Evolutionary conservation across 2,888 invertebrate species (phyloP).

Genomic region (Limenitis camilla): DNA sequence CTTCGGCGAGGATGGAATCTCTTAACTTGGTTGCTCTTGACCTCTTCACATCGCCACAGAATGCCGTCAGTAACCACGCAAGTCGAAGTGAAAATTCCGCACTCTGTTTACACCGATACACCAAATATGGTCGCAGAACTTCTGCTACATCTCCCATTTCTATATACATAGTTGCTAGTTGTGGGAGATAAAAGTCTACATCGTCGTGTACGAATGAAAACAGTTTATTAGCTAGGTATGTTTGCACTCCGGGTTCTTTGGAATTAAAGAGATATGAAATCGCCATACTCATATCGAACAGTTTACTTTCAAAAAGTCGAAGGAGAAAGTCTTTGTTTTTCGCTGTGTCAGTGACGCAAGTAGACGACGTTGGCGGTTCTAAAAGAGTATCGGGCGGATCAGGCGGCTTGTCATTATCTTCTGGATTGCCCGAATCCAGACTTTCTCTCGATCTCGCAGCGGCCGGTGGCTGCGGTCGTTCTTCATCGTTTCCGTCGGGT

Average conservation of each 20-base stretch:
- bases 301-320: slow-evolving; percentile 96
- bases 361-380: slow-evolving; percentile 47
- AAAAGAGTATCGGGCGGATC: slow-evolving; percentile 54
- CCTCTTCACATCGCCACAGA: slow-evolving; percentile 78
- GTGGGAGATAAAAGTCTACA: slow-evolving; percentile 98
- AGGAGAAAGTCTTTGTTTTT: slow-evolving; percentile 81
- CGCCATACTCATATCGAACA: slow-evolving; percentile 98
- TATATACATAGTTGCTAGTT: slow-evolving; percentile 98
- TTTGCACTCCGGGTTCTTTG: slow-evolving; percentile 97
- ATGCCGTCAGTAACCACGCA: slow-evolving; percentile 97
- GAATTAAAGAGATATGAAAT: slow-evolving; percentile 98
- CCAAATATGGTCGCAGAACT: slow-evolving; percentile 67
- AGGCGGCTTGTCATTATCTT: slow-evolving; percentile 72
- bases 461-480: slow-evolving; percentile 65
- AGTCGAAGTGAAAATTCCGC: slow-evolving; percentile 97
- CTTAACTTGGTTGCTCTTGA: slow-evolving; percentile 60
- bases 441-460: slow-evolving; percentile 82
- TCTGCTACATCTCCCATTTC: slow-evolving; percentile 98
- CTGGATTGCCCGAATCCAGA: slow-evolving; percentile 80
- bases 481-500: slow-evolving; percentile 63
- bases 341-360: slow-evolving; percentile 52
- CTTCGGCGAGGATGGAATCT: slow-evolving; percentile 62
- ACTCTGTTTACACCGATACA: slow-evolving; percentile 86
- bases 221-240: slow-evolving; percentile 97
- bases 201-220: slow-evolving; percentile 94